Conservation (phyloP, 2,888 invertebrate genomes). For the Ethmia dodecea region DNA sequence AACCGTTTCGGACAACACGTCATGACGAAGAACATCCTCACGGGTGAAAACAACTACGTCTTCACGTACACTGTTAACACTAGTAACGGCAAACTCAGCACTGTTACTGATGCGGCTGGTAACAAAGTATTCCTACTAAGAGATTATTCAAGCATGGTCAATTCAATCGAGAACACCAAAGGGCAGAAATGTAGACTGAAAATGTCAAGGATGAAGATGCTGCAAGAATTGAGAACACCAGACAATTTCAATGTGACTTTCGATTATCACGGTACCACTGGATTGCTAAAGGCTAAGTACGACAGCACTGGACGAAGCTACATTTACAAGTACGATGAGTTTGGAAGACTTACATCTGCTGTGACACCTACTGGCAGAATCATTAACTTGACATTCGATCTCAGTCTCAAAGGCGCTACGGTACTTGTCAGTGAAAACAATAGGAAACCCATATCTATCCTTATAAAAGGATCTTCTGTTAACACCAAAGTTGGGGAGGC, state of each 20-base stretch:
- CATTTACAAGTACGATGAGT: constrained; percentile 96
- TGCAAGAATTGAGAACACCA: constrained; percentile 93
- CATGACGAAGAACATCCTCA: constrained; percentile 95
- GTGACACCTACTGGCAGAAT: constrained; percentile 97
- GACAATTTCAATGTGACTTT: constrained; percentile 96
- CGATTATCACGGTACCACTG: constrained; percentile 94
- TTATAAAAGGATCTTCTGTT: constrained; percentile 92
- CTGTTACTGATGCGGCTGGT: constrained; percentile 95
- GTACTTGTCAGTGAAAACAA: constrained; percentile 91
- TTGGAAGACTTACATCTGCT: constrained; percentile 93
- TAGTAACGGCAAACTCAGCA: constrained; percentile 95
- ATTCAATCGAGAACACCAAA: constrained; percentile 95
- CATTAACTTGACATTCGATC: constrained; percentile 90
- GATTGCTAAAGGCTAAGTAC: constrained; percentile 90
- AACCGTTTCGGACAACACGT: constrained; percentile 97
- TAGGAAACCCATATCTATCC: constrained; percentile 88
- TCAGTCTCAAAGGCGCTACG: constrained; percentile 93
- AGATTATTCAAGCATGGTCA: constrained; percentile 92
- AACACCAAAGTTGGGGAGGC: constrained; percentile 89
- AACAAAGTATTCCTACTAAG: constrained; percentile 90
- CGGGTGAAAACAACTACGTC: constrained; percentile 93
- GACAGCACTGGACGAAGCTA: constrained; percentile 94
- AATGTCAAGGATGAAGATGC: constrained; percentile 95
- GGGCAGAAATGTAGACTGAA: constrained; percentile 93
- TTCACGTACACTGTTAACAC: constrained; percentile 98